phyloP scores from a whole-genome alignment of 2,797 vertebrate species.

The Sebastes steindachneri region DNA sequence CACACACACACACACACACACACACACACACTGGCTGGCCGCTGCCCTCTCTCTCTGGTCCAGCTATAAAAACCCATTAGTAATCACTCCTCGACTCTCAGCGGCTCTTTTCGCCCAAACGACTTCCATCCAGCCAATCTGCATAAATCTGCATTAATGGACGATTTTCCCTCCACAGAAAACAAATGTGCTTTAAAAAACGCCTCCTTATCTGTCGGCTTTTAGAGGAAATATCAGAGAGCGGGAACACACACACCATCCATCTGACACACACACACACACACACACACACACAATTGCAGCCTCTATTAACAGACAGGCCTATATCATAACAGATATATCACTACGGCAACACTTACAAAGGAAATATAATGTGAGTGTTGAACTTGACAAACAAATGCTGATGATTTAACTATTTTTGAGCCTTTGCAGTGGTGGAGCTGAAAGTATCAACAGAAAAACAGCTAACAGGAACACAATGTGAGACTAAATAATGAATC shows the following conservation, averaged over 20 bases:
- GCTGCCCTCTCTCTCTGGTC: conserved; percentile 46
- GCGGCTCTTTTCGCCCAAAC: conserved; percentile 67
- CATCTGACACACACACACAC: conserved; percentile 11
- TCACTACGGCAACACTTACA: background rate
- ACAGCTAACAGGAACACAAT: background rate
- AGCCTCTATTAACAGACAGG: conserved; percentile 12
- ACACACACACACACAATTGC: background rate
- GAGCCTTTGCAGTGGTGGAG: background rate
- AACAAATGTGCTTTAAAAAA: conserved; percentile 68
- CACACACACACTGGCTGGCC: conserved; percentile 1
- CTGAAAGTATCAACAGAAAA: background rate
- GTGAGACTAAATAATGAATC: background rate
- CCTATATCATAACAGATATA: conserved; percentile 9
- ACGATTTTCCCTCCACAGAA: conserved; percentile 52
- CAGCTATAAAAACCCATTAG: conserved; percentile 67
- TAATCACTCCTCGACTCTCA: conserved; percentile 71
- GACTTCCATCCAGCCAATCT: conserved; percentile 71
- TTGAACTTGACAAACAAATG: background rate
- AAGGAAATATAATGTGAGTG: background rate
- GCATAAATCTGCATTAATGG: conserved; percentile 77
- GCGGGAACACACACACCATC: background rate
- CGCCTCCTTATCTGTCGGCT: conserved; percentile 34
- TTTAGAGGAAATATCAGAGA: conserved; percentile 31
- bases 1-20: background rate
- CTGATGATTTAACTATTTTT: background rate